Evolutionary conservation across 1,140 invertebrate genomes (phyloP), one percentile per base, ranked within the genome.

Genomic region (Philopotamus ludificatus): DNA sequence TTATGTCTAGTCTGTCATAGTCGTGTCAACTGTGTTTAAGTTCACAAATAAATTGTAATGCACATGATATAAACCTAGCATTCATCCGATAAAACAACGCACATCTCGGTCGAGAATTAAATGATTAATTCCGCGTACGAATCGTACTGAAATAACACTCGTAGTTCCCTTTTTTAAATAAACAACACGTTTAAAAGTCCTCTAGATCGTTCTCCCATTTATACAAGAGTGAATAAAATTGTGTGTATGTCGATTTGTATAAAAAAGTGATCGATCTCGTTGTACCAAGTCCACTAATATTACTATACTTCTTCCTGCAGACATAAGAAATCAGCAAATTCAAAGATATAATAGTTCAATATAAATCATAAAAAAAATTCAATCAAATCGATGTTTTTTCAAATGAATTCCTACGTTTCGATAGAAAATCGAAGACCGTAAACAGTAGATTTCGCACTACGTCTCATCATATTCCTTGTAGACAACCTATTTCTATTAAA

Each of bases 1-100:
- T 79, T 77, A 77, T 80, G 81, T 78, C 79, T 84, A 81, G 78
- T 80, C 78, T 69, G 66, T 80, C 73, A 78, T 77, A 77, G 78
- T 76, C 75, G 75, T 72, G 79, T 76, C 79, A 75, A 76, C 76
- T 73, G 72, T 74, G 74, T 67, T 74, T 77, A 77, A 75, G 76
- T 77, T 77, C 77, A 77, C 74, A 60, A 15, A 50, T 10, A 16
- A 50, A 50, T 21, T 10, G 23, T 15, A 7, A 3, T 50, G 47
- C 20, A 2, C 18, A 22, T 21, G 12, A 50, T 2, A 4, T 16
- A 21, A 15, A 50, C 3, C 20, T 23, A 18, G 20, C 16, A 18
- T 39, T 39, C n/a, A 47, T 18, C 18, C 7, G 7, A 47, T 16
- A 47, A 47, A 47, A n/a, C 4, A 47, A 47, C 8, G 16, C 16